phyloP scores from a whole-genome alignment of 1,140 invertebrate species.

The Elymnias hypermnestra region DNA sequence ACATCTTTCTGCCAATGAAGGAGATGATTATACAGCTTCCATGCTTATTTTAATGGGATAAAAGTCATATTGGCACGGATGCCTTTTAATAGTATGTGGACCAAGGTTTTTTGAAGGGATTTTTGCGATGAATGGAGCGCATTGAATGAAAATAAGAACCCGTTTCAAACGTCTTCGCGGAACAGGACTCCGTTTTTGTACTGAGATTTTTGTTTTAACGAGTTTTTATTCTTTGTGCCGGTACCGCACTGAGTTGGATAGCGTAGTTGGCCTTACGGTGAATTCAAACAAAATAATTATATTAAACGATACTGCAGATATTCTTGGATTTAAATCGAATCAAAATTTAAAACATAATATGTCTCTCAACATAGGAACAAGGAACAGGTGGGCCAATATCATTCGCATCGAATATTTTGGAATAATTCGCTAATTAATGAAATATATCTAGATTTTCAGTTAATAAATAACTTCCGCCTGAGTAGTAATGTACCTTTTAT shows the following conservation, averaged over 20 bases:
- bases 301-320: neutral
- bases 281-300: neutral
- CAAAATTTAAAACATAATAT: neutral
- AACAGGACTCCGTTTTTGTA: slow-evolving; percentile 6
- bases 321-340: too few species aligned
- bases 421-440: too few species aligned
- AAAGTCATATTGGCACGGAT: neutral
- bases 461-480: too few species aligned
- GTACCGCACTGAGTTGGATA: slow-evolving; percentile 6
- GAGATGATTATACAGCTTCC: neutral
- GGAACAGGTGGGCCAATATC: too few species aligned
- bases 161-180: slow-evolving; percentile 7
- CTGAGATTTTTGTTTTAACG: slow-evolving; percentile 9
- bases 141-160: slow-evolving; percentile 10
- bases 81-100: neutral
- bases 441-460: too few species aligned
- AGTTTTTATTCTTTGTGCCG: slow-evolving; percentile 3
- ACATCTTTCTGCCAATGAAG: neutral
- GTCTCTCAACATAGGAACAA: too few species aligned
- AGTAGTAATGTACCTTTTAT: too few species aligned
- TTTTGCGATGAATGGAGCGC: neutral
- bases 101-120: slow-evolving; percentile 2
- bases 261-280: slow-evolving; percentile 13
- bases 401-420: too few species aligned
- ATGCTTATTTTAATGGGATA: slow-evolving; percentile 6